A percentile compares a stretch with the other conserved stretches of the same genome.
phyloP scores from a whole-genome alignment of 1,140 invertebrate genomes.

The Brachionus rubens region DNA sequence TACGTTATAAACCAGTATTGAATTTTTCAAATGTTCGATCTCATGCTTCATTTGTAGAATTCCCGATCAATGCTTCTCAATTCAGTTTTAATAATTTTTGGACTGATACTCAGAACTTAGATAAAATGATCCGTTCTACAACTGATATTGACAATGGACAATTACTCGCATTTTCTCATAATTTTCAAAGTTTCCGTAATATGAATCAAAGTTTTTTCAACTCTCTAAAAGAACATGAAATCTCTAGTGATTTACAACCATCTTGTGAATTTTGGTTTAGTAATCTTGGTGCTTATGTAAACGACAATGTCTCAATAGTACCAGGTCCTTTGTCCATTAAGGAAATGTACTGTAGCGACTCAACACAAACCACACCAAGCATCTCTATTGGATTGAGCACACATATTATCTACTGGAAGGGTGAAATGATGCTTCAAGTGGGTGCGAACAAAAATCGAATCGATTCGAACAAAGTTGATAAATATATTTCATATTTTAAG shows the following conservation, averaged over 20 bases:
- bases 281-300: constrained; percentile 22
- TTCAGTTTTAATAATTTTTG: constrained; percentile 39
- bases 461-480: no score
- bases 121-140: neutral
- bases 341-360: constrained; percentile 36
- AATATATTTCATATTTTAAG: no score
- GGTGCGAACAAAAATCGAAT: no score
- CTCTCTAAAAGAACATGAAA: neutral
- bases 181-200: neutral
- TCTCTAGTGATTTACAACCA: neutral
- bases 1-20: constrained; percentile 23
- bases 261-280: constrained; percentile 1
- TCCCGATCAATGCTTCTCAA: neutral
- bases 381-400: neutral
- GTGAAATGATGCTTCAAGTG: no score
- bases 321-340: neutral
- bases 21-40: constrained; percentile 12
- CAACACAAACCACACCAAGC: neutral
- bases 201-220: neutral
- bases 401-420: no score
- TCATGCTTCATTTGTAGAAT: neutral
- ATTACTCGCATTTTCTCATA: constrained; percentile 3
- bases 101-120: neutral
- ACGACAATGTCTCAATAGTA: neutral
- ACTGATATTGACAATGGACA: neutral